A percentile compares a stretch with the other conserved stretches of the same genome.
phyloP scores from a whole-genome alignment of 2,888 invertebrate genomes.

The Nudaria mundana region DNA sequence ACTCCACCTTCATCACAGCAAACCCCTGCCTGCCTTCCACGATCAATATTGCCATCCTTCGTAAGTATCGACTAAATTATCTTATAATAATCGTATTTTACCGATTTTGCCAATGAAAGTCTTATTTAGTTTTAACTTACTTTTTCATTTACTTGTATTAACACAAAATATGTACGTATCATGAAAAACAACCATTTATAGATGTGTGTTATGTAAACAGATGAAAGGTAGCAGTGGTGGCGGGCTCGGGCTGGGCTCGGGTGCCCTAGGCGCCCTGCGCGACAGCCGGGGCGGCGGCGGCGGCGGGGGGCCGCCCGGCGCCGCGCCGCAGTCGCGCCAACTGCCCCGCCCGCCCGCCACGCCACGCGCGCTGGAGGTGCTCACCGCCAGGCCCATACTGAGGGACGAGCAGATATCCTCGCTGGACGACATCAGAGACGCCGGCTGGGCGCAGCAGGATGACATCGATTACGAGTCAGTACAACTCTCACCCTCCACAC shows the following conservation, averaged over 20 bases:
- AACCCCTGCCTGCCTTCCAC: slow-evolving; percentile 82
- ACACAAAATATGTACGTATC: too few species aligned
- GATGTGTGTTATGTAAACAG: too few species aligned
- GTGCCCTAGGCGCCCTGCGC: slow-evolving; percentile 63
- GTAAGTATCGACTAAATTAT: too few species aligned
- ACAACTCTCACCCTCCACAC: not conserved
- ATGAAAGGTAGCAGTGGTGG: slow-evolving; percentile 75
- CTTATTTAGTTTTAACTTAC: not conserved
- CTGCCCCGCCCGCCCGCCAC: slow-evolving; percentile 52
- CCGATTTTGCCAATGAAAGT: not conserved
- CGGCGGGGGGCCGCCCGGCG: slow-evolving; percentile 27
- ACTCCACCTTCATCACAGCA: slow-evolving; percentile 79
- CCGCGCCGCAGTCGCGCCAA: slow-evolving; percentile 34
- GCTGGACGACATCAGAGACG: slow-evolving; percentile 94
- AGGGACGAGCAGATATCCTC: slow-evolving; percentile 95
- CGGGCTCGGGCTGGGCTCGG: slow-evolving; percentile 74
- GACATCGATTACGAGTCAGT: slow-evolving; percentile 94
- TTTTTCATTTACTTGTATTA: too few species aligned
- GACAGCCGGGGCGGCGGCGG: slow-evolving; percentile 43
- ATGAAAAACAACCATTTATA: too few species aligned
- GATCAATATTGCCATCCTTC: slow-evolving; percentile 89
- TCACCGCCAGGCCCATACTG: slow-evolving; percentile 91
- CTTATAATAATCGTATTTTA: not conserved
- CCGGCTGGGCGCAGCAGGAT: slow-evolving; percentile 95
- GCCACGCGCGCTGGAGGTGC: slow-evolving; percentile 82